Evolutionary conservation across 2,113 vertebrate species (phyloP), one percentile per base, ranked within the genome.

Genomic region (Verasper variegatus): DNA sequence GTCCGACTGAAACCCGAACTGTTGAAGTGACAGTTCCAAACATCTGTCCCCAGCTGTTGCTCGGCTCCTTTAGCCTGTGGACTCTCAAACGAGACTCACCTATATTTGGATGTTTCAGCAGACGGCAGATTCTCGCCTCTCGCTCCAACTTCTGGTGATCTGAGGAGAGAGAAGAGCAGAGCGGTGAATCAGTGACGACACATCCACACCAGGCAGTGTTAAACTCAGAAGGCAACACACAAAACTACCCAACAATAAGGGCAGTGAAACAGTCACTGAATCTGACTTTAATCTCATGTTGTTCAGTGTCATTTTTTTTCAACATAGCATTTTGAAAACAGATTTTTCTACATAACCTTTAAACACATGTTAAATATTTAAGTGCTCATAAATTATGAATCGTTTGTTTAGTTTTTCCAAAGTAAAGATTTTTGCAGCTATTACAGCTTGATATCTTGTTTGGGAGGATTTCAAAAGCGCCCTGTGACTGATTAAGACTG

Each of bases 131-230:
- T 79, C 90, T 89, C 0, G 92, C 92, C 81, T 93, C 92, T 10
- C 92, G 90, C 18, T 93, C 92, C 71, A 93, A 74, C 80, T 93
- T 93, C 89, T 93, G 92, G 64, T 93, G 92, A 90, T 93, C 92
- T 93, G 85, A 51, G 52, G 37, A 71, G 11, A 85, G 35, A 86
- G 35, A 63, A 56, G 58, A 68, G 42, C 62, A 31, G n/a, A 60
- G 35, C 74, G 18, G 13, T 0, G 61, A 68, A 63, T 63, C 35
- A 10, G 45, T 62, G 3, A 61, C 31, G 27, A 47, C 45, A 47
- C 45, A 47, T 14, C 45, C 0, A 47, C 45, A 47, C 35, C 8
- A 37, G 9, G 2, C 0, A 10, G 7, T 59, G 35, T 8, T 3
- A 81, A 67, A 68, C 18, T n/a, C 12, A 68, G 26, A 52, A 27